Conservation (phyloP, 1,140 invertebrate species). For the Lucilia cuprina region DNA sequence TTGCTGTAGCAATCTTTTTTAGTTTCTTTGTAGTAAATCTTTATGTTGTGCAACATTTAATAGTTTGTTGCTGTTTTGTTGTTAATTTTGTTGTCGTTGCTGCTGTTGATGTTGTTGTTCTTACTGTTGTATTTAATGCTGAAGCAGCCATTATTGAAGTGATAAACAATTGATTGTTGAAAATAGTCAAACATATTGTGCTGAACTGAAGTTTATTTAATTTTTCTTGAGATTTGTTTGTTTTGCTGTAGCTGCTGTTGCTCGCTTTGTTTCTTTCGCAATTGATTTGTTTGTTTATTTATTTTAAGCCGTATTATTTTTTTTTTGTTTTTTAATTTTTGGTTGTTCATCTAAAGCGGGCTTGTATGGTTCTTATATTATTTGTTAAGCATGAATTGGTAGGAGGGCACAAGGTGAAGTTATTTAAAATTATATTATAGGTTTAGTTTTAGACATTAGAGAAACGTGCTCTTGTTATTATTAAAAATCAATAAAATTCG, state of each 20-base stretch:
- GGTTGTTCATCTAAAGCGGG: not conserved
- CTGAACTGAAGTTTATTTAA: not conserved
- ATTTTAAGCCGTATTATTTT: not conserved
- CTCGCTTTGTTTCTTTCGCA: not conserved
- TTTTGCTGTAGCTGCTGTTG: too few relatives aligned
- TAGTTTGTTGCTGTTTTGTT: not conserved
- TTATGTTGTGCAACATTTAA: not conserved
- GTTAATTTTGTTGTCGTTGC: not conserved
- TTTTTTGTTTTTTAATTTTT: not conserved
- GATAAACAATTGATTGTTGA: conserved; percentile 28
- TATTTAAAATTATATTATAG: not conserved
- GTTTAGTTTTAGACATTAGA: too few relatives aligned
- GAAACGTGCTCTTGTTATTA: too few relatives aligned
- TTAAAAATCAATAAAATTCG: too few relatives aligned
- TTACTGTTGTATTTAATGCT: not conserved
- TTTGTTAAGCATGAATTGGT: not conserved
- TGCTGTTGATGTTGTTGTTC: not conserved
- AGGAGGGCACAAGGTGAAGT: not conserved
- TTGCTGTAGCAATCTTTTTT: not conserved
- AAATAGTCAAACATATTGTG: conserved; percentile 11
- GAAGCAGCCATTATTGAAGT: conserved; percentile 23
- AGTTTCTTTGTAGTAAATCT: not conserved
- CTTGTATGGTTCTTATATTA: not conserved
- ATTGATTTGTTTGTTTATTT: conserved; percentile 12
- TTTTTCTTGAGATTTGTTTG: too few relatives aligned